Evolutionary conservation across 2,113 vertebrate species (phyloP).

Genomic region (Coptodon bakossiorum): DNA sequence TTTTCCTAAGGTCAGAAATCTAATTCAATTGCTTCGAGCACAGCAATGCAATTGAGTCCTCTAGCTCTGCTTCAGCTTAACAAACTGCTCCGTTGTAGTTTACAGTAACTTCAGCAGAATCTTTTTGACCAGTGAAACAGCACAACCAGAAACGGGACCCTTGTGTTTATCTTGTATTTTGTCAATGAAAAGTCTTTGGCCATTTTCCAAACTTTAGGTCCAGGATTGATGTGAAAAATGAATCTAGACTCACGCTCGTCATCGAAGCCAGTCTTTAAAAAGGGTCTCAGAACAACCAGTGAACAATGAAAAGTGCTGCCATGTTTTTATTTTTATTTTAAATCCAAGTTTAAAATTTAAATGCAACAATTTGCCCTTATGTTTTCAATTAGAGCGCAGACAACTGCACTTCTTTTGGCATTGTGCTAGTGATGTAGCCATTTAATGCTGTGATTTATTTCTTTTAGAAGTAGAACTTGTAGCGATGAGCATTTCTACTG

Average conservation of each 20-base stretch:
- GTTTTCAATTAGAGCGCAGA: background rate
- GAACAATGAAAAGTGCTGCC: background rate
- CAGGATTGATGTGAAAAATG: background rate
- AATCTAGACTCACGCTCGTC: background rate
- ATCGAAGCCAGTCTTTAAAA: background rate
- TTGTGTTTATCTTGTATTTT: background rate
- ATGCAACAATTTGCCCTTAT: background rate
- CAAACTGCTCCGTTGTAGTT: background rate
- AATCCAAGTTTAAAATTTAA: background rate
- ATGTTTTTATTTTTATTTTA: background rate
- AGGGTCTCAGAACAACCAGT: background rate
- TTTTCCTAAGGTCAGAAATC: background rate
- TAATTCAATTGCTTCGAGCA: background rate
- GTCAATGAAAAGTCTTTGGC: background rate
- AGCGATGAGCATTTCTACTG: background rate
- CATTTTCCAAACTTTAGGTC: background rate
- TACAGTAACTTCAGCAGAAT: background rate
- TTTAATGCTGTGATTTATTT: constrained; percentile 12
- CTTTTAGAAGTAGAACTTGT: constrained; percentile 4
- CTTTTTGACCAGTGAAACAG: background rate
- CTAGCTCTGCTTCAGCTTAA: background rate
- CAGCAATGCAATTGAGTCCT: background rate
- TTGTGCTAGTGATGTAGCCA: background rate
- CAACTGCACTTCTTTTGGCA: background rate
- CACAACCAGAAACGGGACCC: background rate